phyloP scores from a whole-genome alignment of 1,140 invertebrate genomes.

The Pectinophora gossypiella region DNA sequence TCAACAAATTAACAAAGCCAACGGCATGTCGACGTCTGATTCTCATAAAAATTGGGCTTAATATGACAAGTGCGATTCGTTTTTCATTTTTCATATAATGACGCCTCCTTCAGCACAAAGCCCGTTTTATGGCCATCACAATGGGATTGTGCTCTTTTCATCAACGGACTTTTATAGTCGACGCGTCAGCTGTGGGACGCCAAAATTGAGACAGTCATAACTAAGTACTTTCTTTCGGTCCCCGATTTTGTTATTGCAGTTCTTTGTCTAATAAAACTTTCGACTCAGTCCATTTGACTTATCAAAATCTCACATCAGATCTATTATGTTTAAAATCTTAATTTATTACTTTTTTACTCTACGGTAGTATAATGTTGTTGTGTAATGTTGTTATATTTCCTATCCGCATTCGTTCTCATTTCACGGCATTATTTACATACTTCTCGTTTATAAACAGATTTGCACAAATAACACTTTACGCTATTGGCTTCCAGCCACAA shows the following conservation, averaged over 20 bases:
- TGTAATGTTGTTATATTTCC: too few relatives aligned
- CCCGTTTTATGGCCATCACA: conserved; percentile 61
- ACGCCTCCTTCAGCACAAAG: conserved; percentile 58
- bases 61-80: conserved; percentile 64
- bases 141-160: conserved; percentile 70
- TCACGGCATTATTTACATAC: too few relatives aligned
- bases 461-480: conserved; percentile 12
- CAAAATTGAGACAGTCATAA: conserved; percentile 63
- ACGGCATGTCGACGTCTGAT: conserved; percentile 15
- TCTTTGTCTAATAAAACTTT: conserved; percentile 13
- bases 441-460: too few relatives aligned
- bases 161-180: conserved; percentile 60
- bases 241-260: conserved; percentile 21
- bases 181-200: conserved; percentile 51
- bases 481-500: conserved; percentile 54
- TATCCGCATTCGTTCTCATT: too few relatives aligned
- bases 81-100: conserved; percentile 68
- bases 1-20: conserved; percentile 30
- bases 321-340: too few relatives aligned
- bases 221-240: conserved; percentile 26
- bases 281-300: too few relatives aligned
- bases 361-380: too few relatives aligned
- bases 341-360: too few relatives aligned
- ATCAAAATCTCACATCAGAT: background rate
- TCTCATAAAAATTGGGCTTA: conserved; percentile 37